Conservation (phyloP, 2,888 invertebrate species). For the Tolmerus cingulatus region DNA sequence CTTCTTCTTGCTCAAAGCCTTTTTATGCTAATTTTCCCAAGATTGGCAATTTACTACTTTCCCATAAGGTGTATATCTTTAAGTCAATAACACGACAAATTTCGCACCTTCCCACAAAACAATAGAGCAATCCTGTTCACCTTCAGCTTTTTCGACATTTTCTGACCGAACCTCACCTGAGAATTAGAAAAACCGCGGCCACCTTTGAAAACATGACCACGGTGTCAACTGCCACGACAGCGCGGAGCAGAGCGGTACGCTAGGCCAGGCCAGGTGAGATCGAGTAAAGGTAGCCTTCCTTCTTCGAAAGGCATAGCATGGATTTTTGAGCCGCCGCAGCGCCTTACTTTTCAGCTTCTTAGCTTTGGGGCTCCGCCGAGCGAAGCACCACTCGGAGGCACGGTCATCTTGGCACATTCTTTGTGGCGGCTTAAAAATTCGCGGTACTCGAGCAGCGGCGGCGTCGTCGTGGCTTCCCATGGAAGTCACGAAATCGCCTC, state of each 20-base stretch:
- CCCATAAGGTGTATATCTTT: not conserved
- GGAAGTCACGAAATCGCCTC: conserved; percentile 42
- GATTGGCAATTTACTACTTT: not conserved
- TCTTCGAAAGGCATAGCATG: not conserved
- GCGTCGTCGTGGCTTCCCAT: not conserved
- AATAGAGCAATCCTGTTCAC: not conserved
- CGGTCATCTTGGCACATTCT: conserved; percentile 33
- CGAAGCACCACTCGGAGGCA: conserved; percentile 3
- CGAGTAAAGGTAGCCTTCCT: not conserved
- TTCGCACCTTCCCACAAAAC: not conserved
- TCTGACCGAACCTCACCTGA: not conserved
- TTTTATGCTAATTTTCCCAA: not conserved
- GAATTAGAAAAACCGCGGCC: not conserved
- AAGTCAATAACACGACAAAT: not conserved
- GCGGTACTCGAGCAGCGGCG: not conserved
- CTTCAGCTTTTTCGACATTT: not conserved
- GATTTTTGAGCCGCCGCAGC: not conserved
- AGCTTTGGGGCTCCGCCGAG: not conserved
- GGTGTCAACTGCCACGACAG: not conserved
- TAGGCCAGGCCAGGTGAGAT: not conserved
- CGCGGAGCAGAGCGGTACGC: not conserved
- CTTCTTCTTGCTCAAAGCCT: too few relatives aligned
- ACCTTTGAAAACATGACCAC: not conserved
- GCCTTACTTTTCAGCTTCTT: not conserved
- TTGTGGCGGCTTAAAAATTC: not conserved